Evolutionary conservation across 2,113 vertebrate genomes (phyloP).

Genomic region (Misgurnus mizolepis): DNA sequence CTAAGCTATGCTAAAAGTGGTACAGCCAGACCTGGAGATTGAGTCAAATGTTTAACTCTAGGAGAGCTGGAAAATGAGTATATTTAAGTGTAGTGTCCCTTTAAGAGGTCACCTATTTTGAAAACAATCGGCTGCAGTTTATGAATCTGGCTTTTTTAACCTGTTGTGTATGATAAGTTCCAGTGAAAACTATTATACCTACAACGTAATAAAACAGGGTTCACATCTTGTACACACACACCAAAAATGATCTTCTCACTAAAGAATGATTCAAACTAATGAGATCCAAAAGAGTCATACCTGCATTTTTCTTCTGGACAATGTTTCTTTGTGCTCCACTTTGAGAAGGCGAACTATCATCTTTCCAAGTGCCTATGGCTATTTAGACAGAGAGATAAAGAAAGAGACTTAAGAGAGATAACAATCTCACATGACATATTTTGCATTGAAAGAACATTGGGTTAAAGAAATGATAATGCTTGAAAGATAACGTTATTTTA

Average conservation of each 20-base stretch:
- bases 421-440: conserved; percentile 25
- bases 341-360: conserved; percentile 55
- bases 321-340: conserved; percentile 57
- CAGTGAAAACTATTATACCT: not conserved
- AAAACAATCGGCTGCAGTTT: not conserved
- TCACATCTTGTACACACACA: not conserved
- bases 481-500: not conserved
- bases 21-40: too few species aligned
- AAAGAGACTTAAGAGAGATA: conserved; percentile 28
- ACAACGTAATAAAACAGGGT: conserved; percentile 10
- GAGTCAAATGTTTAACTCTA: too few species aligned
- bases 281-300: conserved; percentile 45
- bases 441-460: conserved; percentile 30
- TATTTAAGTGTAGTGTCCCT: too few species aligned
- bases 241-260: conserved; percentile 3
- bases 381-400: conserved; percentile 21
- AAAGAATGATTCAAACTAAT: conserved; percentile 41
- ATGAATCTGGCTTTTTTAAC: not conserved
- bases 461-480: conserved; percentile 18
- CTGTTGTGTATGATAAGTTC: not conserved
- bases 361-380: conserved; percentile 54
- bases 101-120: too few species aligned
- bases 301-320: conserved; percentile 48
- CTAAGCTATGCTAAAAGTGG: too few species aligned
- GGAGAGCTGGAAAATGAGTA: too few species aligned